Percentiles rank a stretch among this genome's conserved stretches.
Evolutionary conservation across 2,113 vertebrate species (phyloP).

Genomic region (Desmodus rotundus): DNA sequence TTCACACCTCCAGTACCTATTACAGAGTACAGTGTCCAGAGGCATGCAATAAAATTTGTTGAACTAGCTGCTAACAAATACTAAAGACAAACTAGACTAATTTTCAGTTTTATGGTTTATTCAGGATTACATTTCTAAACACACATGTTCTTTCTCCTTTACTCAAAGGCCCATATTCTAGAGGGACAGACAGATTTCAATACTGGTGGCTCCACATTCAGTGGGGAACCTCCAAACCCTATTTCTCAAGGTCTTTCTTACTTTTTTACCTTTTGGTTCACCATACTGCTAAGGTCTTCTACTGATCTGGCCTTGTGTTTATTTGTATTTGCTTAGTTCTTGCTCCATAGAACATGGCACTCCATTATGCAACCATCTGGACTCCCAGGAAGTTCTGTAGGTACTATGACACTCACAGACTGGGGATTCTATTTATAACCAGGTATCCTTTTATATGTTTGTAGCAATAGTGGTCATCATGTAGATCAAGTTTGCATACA

Average conservation of each 20-base stretch:
- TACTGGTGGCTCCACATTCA: background rate
- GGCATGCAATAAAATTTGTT: background rate
- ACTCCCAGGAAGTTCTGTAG: background rate
- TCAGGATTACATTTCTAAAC: constrained; percentile 34
- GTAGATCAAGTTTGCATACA: background rate
- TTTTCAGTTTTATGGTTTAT: constrained; percentile 9
- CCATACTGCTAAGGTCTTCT: background rate
- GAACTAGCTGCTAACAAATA: constrained; percentile 13
- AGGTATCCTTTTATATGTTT: background rate
- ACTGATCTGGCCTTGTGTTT: background rate
- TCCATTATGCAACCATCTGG: background rate
- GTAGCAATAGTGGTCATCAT: background rate
- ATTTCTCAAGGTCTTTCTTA: background rate
- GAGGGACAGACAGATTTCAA: background rate
- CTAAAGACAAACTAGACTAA: background rate
- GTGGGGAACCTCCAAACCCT: background rate
- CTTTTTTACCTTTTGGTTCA: background rate
- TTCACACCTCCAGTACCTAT: background rate
- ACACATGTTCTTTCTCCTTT: constrained; percentile 21
- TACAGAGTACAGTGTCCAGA: background rate
- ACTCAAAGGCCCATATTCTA: background rate
- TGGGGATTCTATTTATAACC: background rate
- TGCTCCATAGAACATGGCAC: background rate
- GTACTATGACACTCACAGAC: background rate
- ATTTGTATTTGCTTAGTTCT: background rate